Evolutionary conservation across 2,113 vertebrate genomes (phyloP).

Genomic region (Pogonocichla stellata): DNA sequence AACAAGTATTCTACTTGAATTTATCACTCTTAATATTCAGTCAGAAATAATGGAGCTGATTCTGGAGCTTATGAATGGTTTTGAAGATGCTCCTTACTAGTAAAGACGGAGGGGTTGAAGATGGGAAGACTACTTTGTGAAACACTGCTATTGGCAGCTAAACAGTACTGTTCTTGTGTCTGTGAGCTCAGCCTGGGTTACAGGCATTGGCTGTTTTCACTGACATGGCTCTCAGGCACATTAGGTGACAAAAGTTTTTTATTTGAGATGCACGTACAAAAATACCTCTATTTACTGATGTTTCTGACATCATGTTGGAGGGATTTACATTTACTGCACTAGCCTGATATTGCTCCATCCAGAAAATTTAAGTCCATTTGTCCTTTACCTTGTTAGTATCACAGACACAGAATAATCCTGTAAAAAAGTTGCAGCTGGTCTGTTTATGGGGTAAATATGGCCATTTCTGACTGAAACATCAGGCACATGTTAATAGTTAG

Average conservation of each 20-base stretch:
- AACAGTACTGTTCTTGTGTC: neutral
- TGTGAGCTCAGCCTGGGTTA: neutral
- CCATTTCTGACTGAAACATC: neutral
- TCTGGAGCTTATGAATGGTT: neutral
- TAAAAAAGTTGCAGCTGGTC: neutral
- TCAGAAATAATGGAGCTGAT: neutral
- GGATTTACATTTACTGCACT: neutral
- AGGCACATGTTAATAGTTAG: neutral
- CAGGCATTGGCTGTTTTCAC: neutral
- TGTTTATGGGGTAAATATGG: neutral
- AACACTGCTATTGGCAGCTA: neutral
- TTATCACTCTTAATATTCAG: neutral
- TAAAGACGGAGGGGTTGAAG: neutral
- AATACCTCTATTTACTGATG: neutral
- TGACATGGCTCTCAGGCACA: neutral
- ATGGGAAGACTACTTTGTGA: neutral
- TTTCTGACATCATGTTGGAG: neutral
- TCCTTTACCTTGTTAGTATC: neutral
- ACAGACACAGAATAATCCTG: neutral
- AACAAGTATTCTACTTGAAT: neutral
- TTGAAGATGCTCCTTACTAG: neutral
- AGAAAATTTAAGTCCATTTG: neutral
- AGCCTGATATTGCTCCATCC: neutral
- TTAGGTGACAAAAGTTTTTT: neutral
- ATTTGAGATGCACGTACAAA: neutral